Base-by-base conservation (phyloP, 2,113 vertebrate genomes). In the Seriola quinqueradiata region DNA sequence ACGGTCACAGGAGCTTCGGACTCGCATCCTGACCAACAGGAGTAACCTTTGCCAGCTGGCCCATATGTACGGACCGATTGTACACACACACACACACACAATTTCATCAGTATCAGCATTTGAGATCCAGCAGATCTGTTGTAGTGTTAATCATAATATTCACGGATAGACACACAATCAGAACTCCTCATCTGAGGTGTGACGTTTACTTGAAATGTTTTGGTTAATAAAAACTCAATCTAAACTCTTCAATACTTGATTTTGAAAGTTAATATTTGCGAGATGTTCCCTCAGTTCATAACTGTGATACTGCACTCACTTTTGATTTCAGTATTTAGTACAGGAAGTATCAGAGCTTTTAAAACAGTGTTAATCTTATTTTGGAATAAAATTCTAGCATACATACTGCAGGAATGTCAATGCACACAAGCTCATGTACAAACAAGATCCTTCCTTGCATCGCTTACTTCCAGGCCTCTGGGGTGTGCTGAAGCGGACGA, bases 1-100 rank as follows among this genome's bases (percentile, higher is more conserved):
- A 93, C 92, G 92, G 86, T 95, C 95, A 23, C 92, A 90, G 65
- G 92, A 95, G 82, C 93, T 95, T 66, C 79, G 91, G 8, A 85
- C 84, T 89, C 92, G 93, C n/a, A 91, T 95, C 82, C 87, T 94
- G 72, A 92, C 72, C 28, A 92, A 92, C 79, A 89, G 92, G 81
- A 92, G 82, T 73, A 77, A 52, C 81, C 94, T 95, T 57, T 92
- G 92, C 82, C 81, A 93, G 28, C 77, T 97, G 76, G 90, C 89
- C 74, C 83, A 93, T 36, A 86, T 82, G 85, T 96, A 94, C 64
- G 87, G 34, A 74, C 9, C 54, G 5, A 21, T 17, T 8, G 1
- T 17, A 4, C 14, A 34, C 13, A 60, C 1, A 70, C 14, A 34
- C 13, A 60, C 1, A 70, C 21, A 77, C 2, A 54, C 36, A 58